Evolutionary conservation across 2,888 invertebrate genomes (phyloP), one percentile per base, ranked within the genome.

Genomic region (Epistrophe grossulariae): DNA sequence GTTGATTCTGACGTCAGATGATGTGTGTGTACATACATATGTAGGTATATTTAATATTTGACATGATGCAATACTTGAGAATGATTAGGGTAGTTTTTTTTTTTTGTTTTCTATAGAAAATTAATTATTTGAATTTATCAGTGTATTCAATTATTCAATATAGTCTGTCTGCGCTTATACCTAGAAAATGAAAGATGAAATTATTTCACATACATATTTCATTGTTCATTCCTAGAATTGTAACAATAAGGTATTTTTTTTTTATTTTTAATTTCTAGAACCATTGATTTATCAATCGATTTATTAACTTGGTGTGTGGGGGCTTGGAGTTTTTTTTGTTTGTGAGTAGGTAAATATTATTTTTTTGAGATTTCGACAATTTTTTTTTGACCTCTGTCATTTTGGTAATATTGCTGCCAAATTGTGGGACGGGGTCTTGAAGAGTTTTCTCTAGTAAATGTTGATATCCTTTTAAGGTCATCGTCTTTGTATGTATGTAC

Each of bases 1-100:
- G 31, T 48, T n/a, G n/a, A 7, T 55, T 60, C 15, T 84, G 84
- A 84, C 84, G 84, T 84, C 80, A 84, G 77, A 72, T 62, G 50
- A 7, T n/a, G 43, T 15, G 13, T 13, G 1, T 13, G 11, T 40
- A 1, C n/a, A 1, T 60, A 70, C 60, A 52, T 24, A 52, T 52
- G 74, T 35, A 71, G 50, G 45, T 59, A 52, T 8, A 28, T 28
- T 74, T 35, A 71, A 71, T 66, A 71, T 76, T 71, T 77, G 43
- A 66, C 68, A 76, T 84, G 84, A 80, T 84, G 80, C 76, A 80
- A 84, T 80, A 80, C 50, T 66, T 79, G 64, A 31, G 70, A 80
- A 71, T 48, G 76, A 71, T 79, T 84, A 38, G 74, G 68, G 50
- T 79, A 74, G 57, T 50, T 74, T 38, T 52, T 15, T 57, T 3